Percentiles rank a stretch among this genome's conserved stretches.
Conservation (phyloP, 2,888 invertebrate species). For the Parapristionchus giblindavisi region DNA sequence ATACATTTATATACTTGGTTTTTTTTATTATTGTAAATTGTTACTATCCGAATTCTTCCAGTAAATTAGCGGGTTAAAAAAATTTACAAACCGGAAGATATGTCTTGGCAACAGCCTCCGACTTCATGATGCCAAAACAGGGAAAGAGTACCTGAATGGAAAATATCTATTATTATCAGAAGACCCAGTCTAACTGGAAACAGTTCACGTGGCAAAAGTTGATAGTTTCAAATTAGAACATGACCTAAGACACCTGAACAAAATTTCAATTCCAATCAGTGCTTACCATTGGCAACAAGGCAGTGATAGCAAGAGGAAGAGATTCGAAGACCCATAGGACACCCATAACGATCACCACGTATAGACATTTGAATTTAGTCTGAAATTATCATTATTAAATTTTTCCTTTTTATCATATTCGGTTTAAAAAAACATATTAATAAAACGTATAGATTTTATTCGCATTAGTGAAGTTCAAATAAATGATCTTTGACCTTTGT, state of each 20-base stretch:
- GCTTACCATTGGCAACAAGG: conserved; percentile 61
- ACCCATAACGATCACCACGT: conserved; percentile 62
- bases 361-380: conserved; percentile 59
- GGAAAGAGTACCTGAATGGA: conserved; percentile 58
- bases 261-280: not conserved
- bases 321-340: conserved; percentile 67
- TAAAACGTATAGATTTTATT: too few species aligned
- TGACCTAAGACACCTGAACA: not conserved
- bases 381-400: conserved; percentile 44
- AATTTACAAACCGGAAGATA: conserved; percentile 56
- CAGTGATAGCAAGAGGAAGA: conserved; percentile 67
- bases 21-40: too few species aligned
- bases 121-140: conserved; percentile 59
- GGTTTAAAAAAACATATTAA: too few species aligned
- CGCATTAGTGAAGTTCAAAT: too few species aligned
- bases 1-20: too few species aligned
- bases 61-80: conserved; percentile 26
- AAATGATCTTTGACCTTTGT: too few species aligned
- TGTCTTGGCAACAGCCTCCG: conserved; percentile 59
- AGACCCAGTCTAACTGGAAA: not conserved
- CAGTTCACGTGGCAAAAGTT: not conserved
- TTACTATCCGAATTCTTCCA: not conserved
- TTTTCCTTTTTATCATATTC: too few species aligned
- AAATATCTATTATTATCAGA: not conserved
- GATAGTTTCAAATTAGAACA: not conserved